phyloP scores from a whole-genome alignment of 2,888 invertebrate species.

The Drosophila picticornis region DNA sequence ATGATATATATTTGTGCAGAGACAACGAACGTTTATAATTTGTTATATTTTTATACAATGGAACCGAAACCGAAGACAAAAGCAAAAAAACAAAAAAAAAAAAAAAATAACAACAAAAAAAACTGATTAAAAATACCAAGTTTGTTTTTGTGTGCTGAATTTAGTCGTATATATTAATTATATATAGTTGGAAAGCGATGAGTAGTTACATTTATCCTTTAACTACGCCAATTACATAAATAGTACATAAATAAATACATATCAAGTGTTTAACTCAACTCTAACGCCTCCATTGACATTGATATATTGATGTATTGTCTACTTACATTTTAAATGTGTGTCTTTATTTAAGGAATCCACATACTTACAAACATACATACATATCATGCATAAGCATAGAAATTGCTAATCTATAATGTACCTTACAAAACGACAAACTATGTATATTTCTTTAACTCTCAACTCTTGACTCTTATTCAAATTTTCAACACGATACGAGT shows the following conservation, averaged over 20 bases:
- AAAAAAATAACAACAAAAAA: constrained; percentile 21
- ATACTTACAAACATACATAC: constrained; percentile 17
- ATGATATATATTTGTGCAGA: constrained; percentile 45
- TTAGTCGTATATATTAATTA: constrained; percentile 35
- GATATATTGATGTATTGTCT: constrained; percentile 78
- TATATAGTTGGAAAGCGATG: constrained; percentile 21
- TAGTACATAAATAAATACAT: constrained; percentile 51
- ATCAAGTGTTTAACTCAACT: constrained; percentile 69
- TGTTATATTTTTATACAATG: constrained; percentile 77
- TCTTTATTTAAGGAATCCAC: constrained; percentile 38
- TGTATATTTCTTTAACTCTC: constrained; percentile 74
- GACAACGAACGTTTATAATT: constrained; percentile 77
- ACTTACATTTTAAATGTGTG: constrained; percentile 58
- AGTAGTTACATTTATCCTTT: constrained; percentile 57
- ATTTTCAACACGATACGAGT: constrained; percentile 55
- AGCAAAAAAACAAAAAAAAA: constrained; percentile 18
- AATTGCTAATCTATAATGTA: constrained; percentile 65
- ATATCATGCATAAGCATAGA: constrained; percentile 33
- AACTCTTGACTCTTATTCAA: constrained; percentile 77
- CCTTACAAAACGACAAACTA: constrained; percentile 60
- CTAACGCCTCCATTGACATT: constrained; percentile 75
- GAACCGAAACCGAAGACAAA: constrained; percentile 17
- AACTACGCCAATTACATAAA: constrained; percentile 69
- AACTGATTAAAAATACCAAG: constrained; percentile 8
- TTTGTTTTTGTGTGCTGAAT: constrained; percentile 62